Conservation (phyloP, 2,888 invertebrate species). For the Philaethria dido region DNA sequence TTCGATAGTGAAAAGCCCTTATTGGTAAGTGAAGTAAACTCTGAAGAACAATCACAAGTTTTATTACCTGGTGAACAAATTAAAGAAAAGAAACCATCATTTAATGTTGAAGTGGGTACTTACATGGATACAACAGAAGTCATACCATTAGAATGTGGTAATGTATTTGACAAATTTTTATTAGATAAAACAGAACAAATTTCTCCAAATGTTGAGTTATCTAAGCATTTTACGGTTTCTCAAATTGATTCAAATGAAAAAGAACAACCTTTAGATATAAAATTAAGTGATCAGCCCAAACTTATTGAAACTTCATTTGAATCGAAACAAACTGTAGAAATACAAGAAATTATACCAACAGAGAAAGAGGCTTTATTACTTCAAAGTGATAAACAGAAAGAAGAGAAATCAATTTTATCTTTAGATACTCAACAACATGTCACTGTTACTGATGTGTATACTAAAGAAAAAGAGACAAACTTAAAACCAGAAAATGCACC, state of each 20-base stretch:
- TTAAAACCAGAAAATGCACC: conserved; percentile 49
- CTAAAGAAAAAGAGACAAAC: conserved; percentile 60
- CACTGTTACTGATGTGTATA: conserved; percentile 57
- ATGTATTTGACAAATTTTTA: conserved; percentile 40
- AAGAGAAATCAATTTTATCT: conserved; percentile 50
- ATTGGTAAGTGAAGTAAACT: conserved; percentile 73
- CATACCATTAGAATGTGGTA: conserved; percentile 58
- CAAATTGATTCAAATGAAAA: conserved; percentile 78
- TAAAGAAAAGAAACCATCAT: conserved; percentile 47
- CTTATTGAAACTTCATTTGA: conserved; percentile 52
- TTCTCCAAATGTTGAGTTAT: conserved; percentile 53
- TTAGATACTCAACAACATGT: conserved; percentile 62
- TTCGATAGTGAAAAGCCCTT: conserved; percentile 57
- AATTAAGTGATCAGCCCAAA: conserved; percentile 43
- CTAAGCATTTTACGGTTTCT: conserved; percentile 81
- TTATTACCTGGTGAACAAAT: conserved; percentile 45
- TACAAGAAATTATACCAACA: conserved; percentile 58
- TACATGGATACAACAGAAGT: conserved; percentile 52
- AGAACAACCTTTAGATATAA: conserved; percentile 57
- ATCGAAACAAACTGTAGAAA: conserved; percentile 57
- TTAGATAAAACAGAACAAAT: conserved; percentile 52
- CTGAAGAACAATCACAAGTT: conserved; percentile 67
- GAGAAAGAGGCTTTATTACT: conserved; percentile 55
- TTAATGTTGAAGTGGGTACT: conserved; percentile 59
- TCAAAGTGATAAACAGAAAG: conserved; percentile 47